These are phyloP conservation scores for Galerucella pusilla DNA, from an alignment of 2,888 invertebrate species.

Conservation along the genomic window DNA sequence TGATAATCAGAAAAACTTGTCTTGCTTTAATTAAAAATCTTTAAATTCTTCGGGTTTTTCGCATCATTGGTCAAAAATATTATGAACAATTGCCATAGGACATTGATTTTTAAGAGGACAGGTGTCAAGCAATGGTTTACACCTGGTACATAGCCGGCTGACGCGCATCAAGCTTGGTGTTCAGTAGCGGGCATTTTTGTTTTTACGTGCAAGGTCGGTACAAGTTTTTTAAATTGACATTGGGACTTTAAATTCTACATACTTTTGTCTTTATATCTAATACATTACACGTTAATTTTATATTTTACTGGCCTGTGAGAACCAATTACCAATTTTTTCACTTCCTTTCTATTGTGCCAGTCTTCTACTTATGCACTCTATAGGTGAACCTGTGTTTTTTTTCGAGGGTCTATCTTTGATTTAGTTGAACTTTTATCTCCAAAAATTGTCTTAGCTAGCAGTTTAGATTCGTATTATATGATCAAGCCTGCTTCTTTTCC, in stretches of 20 bases:
- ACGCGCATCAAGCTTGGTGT: slow-evolving; percentile 44
- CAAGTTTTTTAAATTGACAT: not conserved
- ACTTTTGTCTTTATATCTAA: too few relatives aligned
- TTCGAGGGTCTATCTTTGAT: too few relatives aligned
- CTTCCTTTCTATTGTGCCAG: too few relatives aligned
- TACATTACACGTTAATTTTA: too few relatives aligned
- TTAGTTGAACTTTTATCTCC: too few relatives aligned
- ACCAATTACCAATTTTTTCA: too few relatives aligned
- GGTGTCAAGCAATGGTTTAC: slow-evolving; percentile 61
- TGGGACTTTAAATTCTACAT: not conserved
- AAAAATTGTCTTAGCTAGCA: too few relatives aligned
- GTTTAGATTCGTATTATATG: too few relatives aligned
- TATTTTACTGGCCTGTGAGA: too few relatives aligned
- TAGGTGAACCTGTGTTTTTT: too few relatives aligned
- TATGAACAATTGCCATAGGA: slow-evolving; percentile 62
- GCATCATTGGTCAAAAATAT: slow-evolving; percentile 58
- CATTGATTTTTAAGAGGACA: slow-evolving; percentile 64
- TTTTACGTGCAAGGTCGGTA: slow-evolving; percentile 31
- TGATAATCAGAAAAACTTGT: slow-evolving; percentile 5
- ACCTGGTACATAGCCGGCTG: slow-evolving; percentile 64
- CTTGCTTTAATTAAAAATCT: slow-evolving; percentile 25
- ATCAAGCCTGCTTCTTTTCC: too few relatives aligned
- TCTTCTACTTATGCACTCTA: too few relatives aligned
- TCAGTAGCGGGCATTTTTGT: slow-evolving; percentile 50
- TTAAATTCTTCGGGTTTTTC: slow-evolving; percentile 24